Evolutionary conservation across 2,113 vertebrate genomes (phyloP), one percentile per base, ranked within the genome.

Genomic region (Scopus umbretta): DNA sequence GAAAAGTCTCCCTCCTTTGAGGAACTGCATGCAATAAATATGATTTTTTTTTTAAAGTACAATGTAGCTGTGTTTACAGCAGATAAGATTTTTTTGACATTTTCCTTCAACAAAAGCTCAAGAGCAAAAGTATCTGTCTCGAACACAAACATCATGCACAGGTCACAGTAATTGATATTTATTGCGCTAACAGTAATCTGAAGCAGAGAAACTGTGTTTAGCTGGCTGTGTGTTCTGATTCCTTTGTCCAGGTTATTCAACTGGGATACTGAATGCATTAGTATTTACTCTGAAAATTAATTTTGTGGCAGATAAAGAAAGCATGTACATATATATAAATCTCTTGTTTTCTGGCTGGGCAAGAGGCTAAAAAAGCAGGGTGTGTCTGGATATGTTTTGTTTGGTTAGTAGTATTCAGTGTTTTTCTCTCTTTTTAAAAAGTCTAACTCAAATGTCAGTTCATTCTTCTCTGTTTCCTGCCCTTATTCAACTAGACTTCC

Each of bases 401-500:
- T 94, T 67, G 10, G 61, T 75, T 26, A 55, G 78, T 70, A 82
- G 80, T 36, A 79, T 82, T 95, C 73, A 47, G 32, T 85, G 55
- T 89, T 94, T 87, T 91, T 83, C 67, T 81, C 65, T 73, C 25
- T 66, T 96, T 96, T 66, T 8, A 43, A 84, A 92, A 87, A 29
- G 15, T 66, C 73, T 87, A 29, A 94, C 92, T 95, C 86, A 95
- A 96, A 97, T 90, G 80, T 83, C 94, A 87, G 67, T 80, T 95
- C 75, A 96, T 96, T 97, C 84, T 97, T 96, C 84, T 86, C 67
- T 86, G 9, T 92, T 96, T 97, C 96, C 96, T 95, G 94, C 45
- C 63, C 66, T 82, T 96, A 76, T 85, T 93, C 80, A 95, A 23
- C 73, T 45, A 65, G 74, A n/a, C 59, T 89, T 91, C 62, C 80